phyloP scores from a whole-genome alignment of 1,140 invertebrate genomes.

The Zaprionus ghesquierei region DNA sequence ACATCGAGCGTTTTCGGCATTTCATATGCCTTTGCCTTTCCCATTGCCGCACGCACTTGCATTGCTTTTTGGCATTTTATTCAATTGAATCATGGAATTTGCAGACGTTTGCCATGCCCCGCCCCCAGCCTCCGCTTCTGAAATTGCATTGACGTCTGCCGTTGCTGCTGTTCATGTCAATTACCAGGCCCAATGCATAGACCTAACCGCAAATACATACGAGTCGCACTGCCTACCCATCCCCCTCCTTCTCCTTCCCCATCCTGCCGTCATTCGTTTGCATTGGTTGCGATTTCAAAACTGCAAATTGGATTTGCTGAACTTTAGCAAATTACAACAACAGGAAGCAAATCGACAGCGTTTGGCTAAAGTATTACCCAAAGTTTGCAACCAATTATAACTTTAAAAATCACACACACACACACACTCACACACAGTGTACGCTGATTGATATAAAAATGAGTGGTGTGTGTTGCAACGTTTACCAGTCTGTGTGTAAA shows the following conservation, averaged over 20 bases:
- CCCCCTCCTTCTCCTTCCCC: not conserved
- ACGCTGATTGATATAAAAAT: not conserved
- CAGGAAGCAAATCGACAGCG: conserved; percentile 38
- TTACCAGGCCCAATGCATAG: conserved; percentile 11
- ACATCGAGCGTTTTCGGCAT: conserved; percentile 27
- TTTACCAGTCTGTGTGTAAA: not conserved
- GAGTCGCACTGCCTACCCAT: not conserved
- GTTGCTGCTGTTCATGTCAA: conserved; percentile 33
- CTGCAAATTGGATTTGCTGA: conserved; percentile 66
- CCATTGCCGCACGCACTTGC: conserved; percentile 28
- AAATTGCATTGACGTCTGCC: conserved; percentile 44
- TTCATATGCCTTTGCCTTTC: conserved; percentile 6
- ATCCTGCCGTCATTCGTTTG: not conserved
- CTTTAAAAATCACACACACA: conserved; percentile 36
- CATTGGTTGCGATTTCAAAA: conserved; percentile 54
- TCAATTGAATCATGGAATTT: conserved; percentile 47
- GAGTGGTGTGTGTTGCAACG: not conserved
- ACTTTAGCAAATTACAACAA: conserved; percentile 54
- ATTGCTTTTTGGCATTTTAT: conserved; percentile 32
- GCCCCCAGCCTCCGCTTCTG: not conserved
- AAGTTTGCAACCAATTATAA: conserved; percentile 71
- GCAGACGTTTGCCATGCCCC: conserved; percentile 1
- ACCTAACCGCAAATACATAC: conserved; percentile 39
- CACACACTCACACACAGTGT: not conserved
- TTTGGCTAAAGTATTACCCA: conserved; percentile 59